Evolutionary conservation across 2,888 invertebrate genomes (phyloP), one percentile per base, ranked within the genome.

Genomic region (Synanthedon vespiformis): DNA sequence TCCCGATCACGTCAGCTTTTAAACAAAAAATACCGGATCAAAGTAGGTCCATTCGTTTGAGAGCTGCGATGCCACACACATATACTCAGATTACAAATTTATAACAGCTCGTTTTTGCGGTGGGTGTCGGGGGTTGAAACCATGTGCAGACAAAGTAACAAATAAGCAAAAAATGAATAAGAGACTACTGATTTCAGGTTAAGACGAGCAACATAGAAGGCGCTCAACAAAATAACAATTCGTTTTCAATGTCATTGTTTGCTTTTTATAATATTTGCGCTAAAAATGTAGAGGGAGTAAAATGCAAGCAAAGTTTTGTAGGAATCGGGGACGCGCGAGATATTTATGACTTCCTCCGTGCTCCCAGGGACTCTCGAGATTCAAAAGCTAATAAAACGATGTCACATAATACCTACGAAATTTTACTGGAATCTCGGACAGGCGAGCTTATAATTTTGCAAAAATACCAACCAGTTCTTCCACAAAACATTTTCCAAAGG

Each of bases 361-460:
- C 67, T 73, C 68, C 67, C 68, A 61, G 65, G 68, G 68, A 68
- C 75, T 72, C 73, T 75, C 70, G 65, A 64, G 71, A 69, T 73
- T 78, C 76, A 75, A 75, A 75, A 72, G 77, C 76, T 76, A 76
- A 78, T 74, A 77, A 79, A 79, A 78, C 71, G 74, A 70, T 73
- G 71, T 74, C 73, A 76, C 70, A 72, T 74, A 72, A 71, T 71
- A 50, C 50, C 44, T 13, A 44, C 40, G 27, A 34, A 50, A 34
- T 50, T 50, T 50, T 51, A 56, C 54, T 56, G 54, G 50, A 56
- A 47, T 48, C 34, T 49, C 52, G 44, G n/a, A 13, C n/a, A 44
- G 44, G 13, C 14, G 8, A 44, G 13, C 14, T 44, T 44, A 44
- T 44, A 44, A 44, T 44, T 13, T 44, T 44, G n/a, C 14, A 12